These are phyloP conservation scores for Echeneis naucrates DNA, from an alignment of 2,797 vertebrate genomes.

Conservation along the genomic window DNA sequence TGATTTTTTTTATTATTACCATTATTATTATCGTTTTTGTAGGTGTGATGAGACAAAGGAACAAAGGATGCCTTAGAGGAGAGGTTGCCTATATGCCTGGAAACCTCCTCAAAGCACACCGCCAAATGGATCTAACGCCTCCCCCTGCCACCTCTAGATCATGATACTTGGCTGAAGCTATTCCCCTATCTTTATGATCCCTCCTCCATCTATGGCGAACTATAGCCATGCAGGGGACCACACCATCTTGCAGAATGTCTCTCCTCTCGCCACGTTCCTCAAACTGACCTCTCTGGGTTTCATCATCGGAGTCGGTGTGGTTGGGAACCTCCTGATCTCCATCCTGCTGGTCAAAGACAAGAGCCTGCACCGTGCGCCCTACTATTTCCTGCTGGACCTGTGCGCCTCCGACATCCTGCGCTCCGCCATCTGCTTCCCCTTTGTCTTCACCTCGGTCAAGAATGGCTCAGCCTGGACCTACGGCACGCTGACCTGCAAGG, in stretches of 20 bases:
- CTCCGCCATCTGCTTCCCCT: slow-evolving; percentile 99
- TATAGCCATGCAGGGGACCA: slow-evolving; percentile 99
- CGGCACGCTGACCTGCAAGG: slow-evolving; percentile 98
- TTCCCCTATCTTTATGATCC: slow-evolving; percentile 94
- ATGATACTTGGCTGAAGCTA: slow-evolving; percentile 99
- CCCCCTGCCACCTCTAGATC: slow-evolving; percentile 94
- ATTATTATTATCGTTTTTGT: slow-evolving; percentile 90
- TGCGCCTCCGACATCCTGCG: slow-evolving; percentile 98
- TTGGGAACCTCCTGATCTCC: slow-evolving; percentile 99
- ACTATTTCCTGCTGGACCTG: slow-evolving; percentile 99
- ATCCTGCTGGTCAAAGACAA: slow-evolving; percentile 99
- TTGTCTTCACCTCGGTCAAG: slow-evolving; percentile 99
- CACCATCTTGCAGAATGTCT: slow-evolving; percentile 99
- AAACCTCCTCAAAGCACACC: slow-evolving; percentile 97
- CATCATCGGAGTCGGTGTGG: slow-evolving; percentile 99
- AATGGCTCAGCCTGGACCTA: slow-evolving; percentile 99
- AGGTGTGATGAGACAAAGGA: slow-evolving; percentile 98
- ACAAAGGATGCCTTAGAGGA: slow-evolving; percentile 94
- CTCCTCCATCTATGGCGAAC: slow-evolving; percentile 99
- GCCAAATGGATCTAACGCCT: slow-evolving; percentile 96
- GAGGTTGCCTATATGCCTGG: slow-evolving; percentile 91
- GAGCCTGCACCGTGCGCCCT: slow-evolving; percentile 98
- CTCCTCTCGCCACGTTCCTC: slow-evolving; percentile 99
- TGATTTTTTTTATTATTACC: slow-evolving; percentile 89
- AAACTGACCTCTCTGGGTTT: slow-evolving; percentile 99